These are phyloP conservation scores for Cyrtonyx montezumae DNA, from an alignment of 2,113 vertebrate genomes.

Conservation along the genomic window DNA sequence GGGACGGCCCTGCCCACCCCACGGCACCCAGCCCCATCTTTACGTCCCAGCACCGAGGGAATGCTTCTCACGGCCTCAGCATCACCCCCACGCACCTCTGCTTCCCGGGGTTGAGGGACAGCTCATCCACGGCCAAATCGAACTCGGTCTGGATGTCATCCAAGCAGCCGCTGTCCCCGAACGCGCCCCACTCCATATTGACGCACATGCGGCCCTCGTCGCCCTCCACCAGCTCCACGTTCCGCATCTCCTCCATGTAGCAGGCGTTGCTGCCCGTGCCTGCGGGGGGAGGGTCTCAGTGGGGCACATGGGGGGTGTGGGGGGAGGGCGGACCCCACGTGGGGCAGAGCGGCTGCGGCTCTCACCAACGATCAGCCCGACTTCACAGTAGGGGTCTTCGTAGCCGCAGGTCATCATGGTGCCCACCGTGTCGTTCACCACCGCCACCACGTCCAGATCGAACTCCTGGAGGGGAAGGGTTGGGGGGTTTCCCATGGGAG, in stretches of 20 bases:
- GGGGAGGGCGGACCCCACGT: rapidly evolving
- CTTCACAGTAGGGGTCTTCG: constrained; percentile 92
- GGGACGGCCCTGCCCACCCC: too few relatives aligned
- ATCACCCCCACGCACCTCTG: constrained; percentile 82
- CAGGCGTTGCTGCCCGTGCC: constrained; percentile 95
- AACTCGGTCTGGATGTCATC: constrained; percentile 89
- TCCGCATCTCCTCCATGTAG: constrained; percentile 98
- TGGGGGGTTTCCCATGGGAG: background rate
- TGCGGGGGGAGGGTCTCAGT: background rate
- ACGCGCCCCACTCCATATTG: constrained; percentile 98
- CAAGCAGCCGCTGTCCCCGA: constrained; percentile 90
- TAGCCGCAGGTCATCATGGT: constrained; percentile 99
- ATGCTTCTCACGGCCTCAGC: background rate
- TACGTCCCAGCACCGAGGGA: too few relatives aligned
- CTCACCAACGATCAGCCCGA: constrained; percentile 96
- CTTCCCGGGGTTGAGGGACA: constrained; percentile 87
- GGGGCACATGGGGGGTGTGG: too few relatives aligned
- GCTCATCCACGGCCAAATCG: constrained; percentile 86
- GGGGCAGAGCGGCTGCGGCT: background rate
- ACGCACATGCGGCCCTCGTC: constrained; percentile 92
- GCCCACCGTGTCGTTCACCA: constrained; percentile 97
- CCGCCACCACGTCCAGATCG: constrained; percentile 91
- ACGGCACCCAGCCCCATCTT: rapidly evolving
- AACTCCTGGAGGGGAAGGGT: constrained; percentile 83
- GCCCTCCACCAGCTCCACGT: constrained; percentile 91